Evolutionary conservation across 2,113 vertebrate species (phyloP), one percentile per base, ranked within the genome.

Genomic region (Apaloderma vittatum): DNA sequence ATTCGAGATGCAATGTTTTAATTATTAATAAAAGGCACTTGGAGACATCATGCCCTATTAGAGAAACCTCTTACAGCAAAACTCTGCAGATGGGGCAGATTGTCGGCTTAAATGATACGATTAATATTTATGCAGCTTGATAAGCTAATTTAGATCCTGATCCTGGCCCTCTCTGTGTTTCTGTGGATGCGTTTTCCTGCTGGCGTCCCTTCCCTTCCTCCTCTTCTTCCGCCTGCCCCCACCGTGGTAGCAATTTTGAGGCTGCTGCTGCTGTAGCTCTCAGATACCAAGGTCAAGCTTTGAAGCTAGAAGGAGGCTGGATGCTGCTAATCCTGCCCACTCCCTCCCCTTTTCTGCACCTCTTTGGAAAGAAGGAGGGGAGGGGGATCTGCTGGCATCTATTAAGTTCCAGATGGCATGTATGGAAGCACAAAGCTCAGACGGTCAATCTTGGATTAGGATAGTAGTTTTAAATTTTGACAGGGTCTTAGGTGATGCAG

Each of bases 61-160:
- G 93, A 96, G 95, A 97, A 94, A 93, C 49, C 51, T 93, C 92
- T 95, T 89, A 90, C 43, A 78, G 82, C 76, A 86, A 93, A 97
- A 93, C 63, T 88, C 92, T 97, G 94, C 92, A 89, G 74, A 73
- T 72, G 88, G 96, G 93, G 86, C 88, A 96, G 93, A 90, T 80
- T 92, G 94, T 59, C 62, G 15, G 86, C 91, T 95, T 97, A 96
- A 97, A 97, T 6, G 72, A 58, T 62, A 89, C 1, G 3, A 97
- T 98, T 98, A 98, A 98, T 98, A 97, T 98, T 97, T 96, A 98
- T 97, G 94, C 22, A 87, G 59, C 54, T 94, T 88, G 93, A 95
- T 85, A 95, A 97, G 73, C 73, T 94, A 68, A 92, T 97, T 96
- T 87, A 94, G 89, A 97, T 92, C 92, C 78, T 87, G 89, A 97